Conservation (phyloP, 2,888 invertebrate species). For the Spisula subtruncata region DNA sequence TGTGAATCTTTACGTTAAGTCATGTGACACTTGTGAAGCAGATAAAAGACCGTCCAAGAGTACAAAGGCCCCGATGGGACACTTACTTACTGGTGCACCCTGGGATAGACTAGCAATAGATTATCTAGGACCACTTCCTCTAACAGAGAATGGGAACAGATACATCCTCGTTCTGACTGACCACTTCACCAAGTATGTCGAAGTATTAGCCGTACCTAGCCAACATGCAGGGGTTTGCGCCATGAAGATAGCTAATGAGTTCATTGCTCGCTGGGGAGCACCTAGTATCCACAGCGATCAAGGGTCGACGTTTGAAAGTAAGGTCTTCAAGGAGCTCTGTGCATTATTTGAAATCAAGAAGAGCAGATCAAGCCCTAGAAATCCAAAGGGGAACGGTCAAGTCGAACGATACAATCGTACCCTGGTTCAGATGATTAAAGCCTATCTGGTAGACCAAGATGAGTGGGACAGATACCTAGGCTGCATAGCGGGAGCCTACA, state of each 20-base stretch:
- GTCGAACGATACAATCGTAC: slow-evolving; percentile 66
- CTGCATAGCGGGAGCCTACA: not conserved
- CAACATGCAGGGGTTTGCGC: slow-evolving; percentile 47
- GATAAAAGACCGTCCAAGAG: slow-evolving; percentile 32
- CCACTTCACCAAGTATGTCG: slow-evolving; percentile 43
- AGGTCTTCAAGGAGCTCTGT: slow-evolving; percentile 50
- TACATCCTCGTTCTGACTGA: slow-evolving; percentile 54
- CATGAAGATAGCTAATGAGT: slow-evolving; percentile 37
- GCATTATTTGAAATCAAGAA: slow-evolving; percentile 51
- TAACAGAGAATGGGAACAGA: slow-evolving; percentile 42
- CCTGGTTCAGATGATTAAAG: slow-evolving; percentile 61
- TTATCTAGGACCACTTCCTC: slow-evolving; percentile 42
- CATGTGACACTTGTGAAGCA: slow-evolving; percentile 13
- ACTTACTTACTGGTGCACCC: slow-evolving; percentile 35
- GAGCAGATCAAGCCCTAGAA: slow-evolving; percentile 48
- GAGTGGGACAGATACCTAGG: not conserved
- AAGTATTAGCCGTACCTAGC: slow-evolving; percentile 33
- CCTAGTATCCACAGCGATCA: slow-evolving; percentile 37
- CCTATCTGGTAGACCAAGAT: slow-evolving; percentile 45
- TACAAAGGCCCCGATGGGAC: slow-evolving; percentile 41
- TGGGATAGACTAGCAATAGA: slow-evolving; percentile 45
- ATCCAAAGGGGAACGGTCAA: slow-evolving; percentile 58
- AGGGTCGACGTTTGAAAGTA: slow-evolving; percentile 52
- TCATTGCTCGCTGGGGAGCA: slow-evolving; percentile 35
- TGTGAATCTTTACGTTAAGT: not conserved